These are phyloP conservation scores for Oreochromis spilurus DNA, from an alignment of 2,113 vertebrate genomes.

Conservation along the genomic window DNA sequence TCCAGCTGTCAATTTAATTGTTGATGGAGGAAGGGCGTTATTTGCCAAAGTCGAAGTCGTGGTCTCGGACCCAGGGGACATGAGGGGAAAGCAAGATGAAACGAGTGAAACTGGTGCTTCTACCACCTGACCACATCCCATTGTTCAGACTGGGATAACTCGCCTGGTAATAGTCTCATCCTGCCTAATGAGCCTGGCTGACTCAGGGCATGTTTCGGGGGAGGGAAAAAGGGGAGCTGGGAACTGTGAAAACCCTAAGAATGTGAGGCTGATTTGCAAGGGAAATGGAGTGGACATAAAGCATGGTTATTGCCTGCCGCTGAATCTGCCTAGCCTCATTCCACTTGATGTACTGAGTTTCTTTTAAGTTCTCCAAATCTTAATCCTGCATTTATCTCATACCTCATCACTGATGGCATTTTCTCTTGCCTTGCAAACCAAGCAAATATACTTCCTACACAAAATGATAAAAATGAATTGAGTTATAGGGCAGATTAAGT, in stretches of 20 bases:
- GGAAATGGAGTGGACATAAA: slow-evolving; percentile 74
- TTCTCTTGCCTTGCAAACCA: not conserved
- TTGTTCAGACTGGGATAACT: slow-evolving; percentile 51
- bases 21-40: slow-evolving; percentile 14
- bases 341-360: slow-evolving; percentile 11
- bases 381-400: not conserved
- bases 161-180: slow-evolving; percentile 63
- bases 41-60: not conserved
- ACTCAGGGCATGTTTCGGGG: slow-evolving; percentile 40
- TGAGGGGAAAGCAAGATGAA: slow-evolving; percentile 17
- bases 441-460: not conserved
- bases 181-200: slow-evolving; percentile 64
- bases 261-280: slow-evolving; percentile 73
- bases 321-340: slow-evolving; percentile 6
- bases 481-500: not conserved
- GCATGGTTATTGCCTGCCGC: slow-evolving; percentile 40
- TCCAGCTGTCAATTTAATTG: slow-evolving; percentile 41
- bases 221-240: slow-evolving; percentile 26
- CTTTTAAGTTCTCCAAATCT: not conserved
- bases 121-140: slow-evolving; percentile 55
- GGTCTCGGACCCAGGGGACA: slow-evolving; percentile 22
- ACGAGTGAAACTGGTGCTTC: slow-evolving; percentile 29
- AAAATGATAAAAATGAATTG: not conserved
- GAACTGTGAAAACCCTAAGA: slow-evolving; percentile 47
- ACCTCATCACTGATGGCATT: not conserved